Evolutionary conservation across 2,797 vertebrate genomes (phyloP), one percentile per base, ranked within the genome.

Genomic region (Xiphorhynchus erythropygius): DNA sequence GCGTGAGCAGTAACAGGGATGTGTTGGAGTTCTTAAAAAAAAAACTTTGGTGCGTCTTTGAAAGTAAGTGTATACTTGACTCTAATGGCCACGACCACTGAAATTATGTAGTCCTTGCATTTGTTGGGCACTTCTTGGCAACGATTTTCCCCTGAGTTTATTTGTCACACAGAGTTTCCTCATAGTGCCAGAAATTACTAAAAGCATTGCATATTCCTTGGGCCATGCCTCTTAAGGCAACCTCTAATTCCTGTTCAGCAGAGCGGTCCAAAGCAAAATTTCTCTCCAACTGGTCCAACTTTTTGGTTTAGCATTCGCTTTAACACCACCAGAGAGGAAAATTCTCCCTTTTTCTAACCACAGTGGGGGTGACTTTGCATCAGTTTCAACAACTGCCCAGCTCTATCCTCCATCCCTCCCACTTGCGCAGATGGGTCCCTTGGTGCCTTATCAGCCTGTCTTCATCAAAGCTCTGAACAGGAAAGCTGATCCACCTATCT

Each of bases 191-290:
- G 71, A 76, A 73, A 70, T 73, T 44, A 39, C 35, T 42, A 53
- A 1, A 7, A 60, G 17, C 13, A 81, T 69, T 70, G 18, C 9
- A 9, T n/a, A 60, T 71, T 52, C 35, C 49, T 73, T 37, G 52
- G 19, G 59, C 65, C 7, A 2, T 63, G 33, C 4, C 81, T 67
- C 32, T 73, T 73, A 75, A 93, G 49, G 52, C 76, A 89, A 22
- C 13, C 16, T 84, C 62, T 59, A 83, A 32, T 14, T 90, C 53
- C 37, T 78, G 44, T 25, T 95, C 87, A 89, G 49, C 28, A 73
- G 33, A 46, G 41, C 32, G 57, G 28, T 57, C 30, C 76, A 87
- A 89, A 64, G n/a, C 7, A 91, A 84, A 56, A 41, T 6, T 62
- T 91, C 21, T 70, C 50, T 95, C 47, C 68, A 78, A 19, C 53